A percentile compares a stretch with the other conserved stretches of the same genome.
These are phyloP conservation scores for Tor tambroides DNA, from an alignment of 2,113 vertebrate species.

Conservation along the genomic window DNA sequence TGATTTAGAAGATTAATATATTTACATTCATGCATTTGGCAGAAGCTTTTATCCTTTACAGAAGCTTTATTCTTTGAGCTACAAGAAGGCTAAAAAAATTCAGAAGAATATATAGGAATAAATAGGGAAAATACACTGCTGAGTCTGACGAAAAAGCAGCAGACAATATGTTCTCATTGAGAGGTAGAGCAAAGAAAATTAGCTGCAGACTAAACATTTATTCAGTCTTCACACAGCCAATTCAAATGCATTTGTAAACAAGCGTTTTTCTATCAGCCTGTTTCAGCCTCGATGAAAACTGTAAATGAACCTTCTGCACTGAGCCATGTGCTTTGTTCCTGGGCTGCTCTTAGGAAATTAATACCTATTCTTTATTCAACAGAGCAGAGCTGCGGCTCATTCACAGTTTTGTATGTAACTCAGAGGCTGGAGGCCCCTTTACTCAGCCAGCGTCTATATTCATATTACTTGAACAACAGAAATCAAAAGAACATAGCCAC, in stretches of 20 bases:
- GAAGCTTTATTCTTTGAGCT: neutral
- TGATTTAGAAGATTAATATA: neutral
- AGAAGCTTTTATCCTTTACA: too few relatives aligned
- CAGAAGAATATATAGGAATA: neutral
- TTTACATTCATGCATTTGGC: neutral
- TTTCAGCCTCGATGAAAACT: slow-evolving; percentile 24
- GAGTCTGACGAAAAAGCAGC: neutral
- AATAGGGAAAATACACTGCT: neutral
- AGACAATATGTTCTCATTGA: neutral
- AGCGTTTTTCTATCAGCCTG: neutral
- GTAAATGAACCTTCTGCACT: neutral
- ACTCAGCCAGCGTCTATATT: slow-evolving; percentile 26
- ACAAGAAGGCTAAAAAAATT: too few relatives aligned
- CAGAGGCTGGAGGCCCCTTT: slow-evolving; percentile 11
- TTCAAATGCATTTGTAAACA: slow-evolving; percentile 4
- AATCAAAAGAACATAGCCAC: slow-evolving; percentile 27
- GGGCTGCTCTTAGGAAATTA: slow-evolving; percentile 37
- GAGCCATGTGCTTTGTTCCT: slow-evolving; percentile 7
- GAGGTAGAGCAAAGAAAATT: neutral
- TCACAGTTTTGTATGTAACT: slow-evolving; percentile 32
- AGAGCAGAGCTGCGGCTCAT: slow-evolving; percentile 30
- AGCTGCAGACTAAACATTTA: slow-evolving; percentile 9
- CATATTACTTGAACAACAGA: slow-evolving; percentile 36
- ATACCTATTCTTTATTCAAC: slow-evolving; percentile 37
- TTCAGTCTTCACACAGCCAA: neutral